A percentile compares a stretch with the other conserved stretches of the same genome.
phyloP scores from a whole-genome alignment of 2,888 invertebrate species.

The Cephalotes varians region DNA sequence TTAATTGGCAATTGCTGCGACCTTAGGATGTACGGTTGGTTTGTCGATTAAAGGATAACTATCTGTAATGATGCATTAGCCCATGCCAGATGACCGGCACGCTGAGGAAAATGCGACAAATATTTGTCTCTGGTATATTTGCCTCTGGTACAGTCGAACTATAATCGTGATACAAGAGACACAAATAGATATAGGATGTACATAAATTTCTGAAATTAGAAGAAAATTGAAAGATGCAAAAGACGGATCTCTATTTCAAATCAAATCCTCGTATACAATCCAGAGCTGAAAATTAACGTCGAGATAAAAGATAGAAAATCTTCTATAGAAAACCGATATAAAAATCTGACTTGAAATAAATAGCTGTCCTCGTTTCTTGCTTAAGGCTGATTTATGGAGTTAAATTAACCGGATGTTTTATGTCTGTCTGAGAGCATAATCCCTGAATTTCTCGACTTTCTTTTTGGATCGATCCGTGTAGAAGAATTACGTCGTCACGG shows the following conservation, averaged over 20 bases:
- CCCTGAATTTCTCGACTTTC: background rate
- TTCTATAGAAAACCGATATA: background rate
- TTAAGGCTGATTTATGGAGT: background rate
- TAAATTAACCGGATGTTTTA: background rate
- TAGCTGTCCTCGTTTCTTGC: too few species aligned
- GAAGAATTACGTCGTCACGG: constrained; percentile 19
- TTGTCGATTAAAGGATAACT: constrained; percentile 53
- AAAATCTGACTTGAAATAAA: background rate
- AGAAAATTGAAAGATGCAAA: background rate
- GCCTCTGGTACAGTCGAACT: background rate
- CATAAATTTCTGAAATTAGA: background rate
- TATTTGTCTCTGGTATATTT: background rate
- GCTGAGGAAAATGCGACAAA: constrained; percentile 19
- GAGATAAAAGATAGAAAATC: too few species aligned
- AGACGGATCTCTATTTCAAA: background rate
- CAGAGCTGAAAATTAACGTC: background rate
- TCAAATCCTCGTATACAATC: background rate
- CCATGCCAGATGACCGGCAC: background rate
- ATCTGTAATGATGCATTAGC: constrained; percentile 46
- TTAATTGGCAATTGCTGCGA: constrained; percentile 62
- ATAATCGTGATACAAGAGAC: background rate
- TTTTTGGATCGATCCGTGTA: background rate
- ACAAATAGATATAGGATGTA: background rate
- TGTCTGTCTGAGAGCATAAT: background rate
- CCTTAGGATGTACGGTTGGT: constrained; percentile 55